phyloP scores from a whole-genome alignment of 2,888 invertebrate species.

The Eilema caniola region DNA sequence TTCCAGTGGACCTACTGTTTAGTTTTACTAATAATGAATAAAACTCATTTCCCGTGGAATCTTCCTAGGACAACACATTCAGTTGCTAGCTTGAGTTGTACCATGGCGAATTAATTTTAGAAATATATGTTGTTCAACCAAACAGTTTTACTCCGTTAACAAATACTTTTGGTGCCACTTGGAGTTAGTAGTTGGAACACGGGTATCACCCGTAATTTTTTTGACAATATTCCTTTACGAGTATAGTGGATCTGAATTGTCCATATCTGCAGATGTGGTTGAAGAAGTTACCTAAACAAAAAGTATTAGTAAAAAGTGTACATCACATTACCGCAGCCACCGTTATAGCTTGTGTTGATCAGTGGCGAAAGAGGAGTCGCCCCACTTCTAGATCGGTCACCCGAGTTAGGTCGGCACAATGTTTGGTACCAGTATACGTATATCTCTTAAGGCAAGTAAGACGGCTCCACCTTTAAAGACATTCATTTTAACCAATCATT shows the following conservation, averaged over 20 bases:
- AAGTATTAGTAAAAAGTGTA: conserved; percentile 35
- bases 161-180: background rate
- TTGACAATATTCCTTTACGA: background rate
- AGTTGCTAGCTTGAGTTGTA: background rate
- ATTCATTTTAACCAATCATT: background rate
- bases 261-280: background rate
- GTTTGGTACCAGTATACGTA: background rate
- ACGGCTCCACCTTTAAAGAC: conserved; percentile 57
- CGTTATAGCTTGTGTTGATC: conserved; percentile 50
- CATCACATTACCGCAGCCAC: conserved; percentile 45
- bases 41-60: too few species aligned
- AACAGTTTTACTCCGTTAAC: background rate
- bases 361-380: background rate
- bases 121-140: background rate
- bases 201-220: background rate
- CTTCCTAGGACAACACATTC: too few species aligned
- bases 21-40: too few species aligned
- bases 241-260: background rate
- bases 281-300: background rate
- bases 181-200: background rate
- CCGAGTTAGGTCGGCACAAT: background rate
- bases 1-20: too few species aligned
- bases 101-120: background rate
- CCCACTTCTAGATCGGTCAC: background rate
- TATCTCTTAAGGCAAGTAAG: conserved; percentile 53